Base-by-base conservation (phyloP, 2,888 invertebrate genomes). In the Agelastica alni region DNA sequence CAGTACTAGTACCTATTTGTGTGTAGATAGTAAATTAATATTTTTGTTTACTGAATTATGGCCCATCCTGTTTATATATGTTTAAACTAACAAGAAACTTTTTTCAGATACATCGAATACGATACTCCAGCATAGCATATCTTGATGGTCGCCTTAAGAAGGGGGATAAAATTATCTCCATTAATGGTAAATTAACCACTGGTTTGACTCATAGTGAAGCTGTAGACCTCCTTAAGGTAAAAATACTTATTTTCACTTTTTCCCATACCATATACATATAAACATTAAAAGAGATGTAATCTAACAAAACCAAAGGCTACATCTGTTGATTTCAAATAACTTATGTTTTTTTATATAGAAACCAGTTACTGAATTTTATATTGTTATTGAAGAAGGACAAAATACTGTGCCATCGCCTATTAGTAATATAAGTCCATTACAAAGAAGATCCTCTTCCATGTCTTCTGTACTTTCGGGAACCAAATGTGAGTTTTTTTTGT, bases 151-250 rank as follows among this genome's bases (percentile, higher is more conserved):
- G 89, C 46, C 81, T 96, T 41, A 89, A 89, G 74, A 86, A 91
- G 70, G 94, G 95, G 10, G 93, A 93, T 71, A 86, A 92, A 75
- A 87, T 96, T 60, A 79, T 92, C 64, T 91, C 92, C 65, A 93
- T 96, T 63, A 96, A 96, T 74, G 93, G 93, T 34, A 84, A 85
- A 73, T 84, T 83, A 68, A 90, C 94, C 81, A 81, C 86, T 62
- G 92, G 90, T 42, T 80, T 95, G 54, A 92, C 91, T 28, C 95
- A 96, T 75, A 84, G 88, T 31, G 90, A 94, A 75, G 93, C 95
- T 64, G 85, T 93, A 65, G 84, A 89, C 65, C 87, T 93, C 66
- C 83, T 96, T 39, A 95, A 95, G 84, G 91, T 91, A 77, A 53
- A 16, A 2, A 4, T 12, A 5, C 17, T 20, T 37, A 5, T 37